Percentiles rank a stretch among this genome's conserved stretches.
Evolutionary conservation across 2,113 vertebrate genomes (phyloP).

Genomic region (Psephotus haematonotus): DNA sequence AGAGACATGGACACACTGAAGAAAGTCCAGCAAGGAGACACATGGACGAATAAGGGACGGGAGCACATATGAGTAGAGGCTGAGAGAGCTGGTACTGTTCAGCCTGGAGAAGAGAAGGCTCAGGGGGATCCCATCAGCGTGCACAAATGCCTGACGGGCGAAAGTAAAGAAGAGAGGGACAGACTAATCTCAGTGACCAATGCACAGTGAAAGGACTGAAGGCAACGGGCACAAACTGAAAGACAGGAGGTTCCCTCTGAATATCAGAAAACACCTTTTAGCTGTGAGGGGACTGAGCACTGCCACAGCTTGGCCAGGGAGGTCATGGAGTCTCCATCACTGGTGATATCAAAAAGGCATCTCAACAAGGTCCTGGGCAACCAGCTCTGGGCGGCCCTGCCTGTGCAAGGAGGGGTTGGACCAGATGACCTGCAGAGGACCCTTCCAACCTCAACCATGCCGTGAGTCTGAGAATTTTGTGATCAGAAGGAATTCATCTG

Average conservation of each 20-base stretch:
- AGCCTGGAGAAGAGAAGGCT: background rate
- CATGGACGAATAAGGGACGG: background rate
- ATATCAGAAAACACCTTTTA: background rate
- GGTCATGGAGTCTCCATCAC: background rate
- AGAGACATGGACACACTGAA: background rate
- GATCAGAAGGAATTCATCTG: background rate
- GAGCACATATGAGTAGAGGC: background rate
- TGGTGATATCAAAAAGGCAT: background rate
- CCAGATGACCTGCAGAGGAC: background rate
- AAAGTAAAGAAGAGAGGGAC: background rate
- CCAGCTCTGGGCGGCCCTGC: background rate
- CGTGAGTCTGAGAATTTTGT: background rate
- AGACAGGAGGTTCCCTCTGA: background rate
- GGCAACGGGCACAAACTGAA: background rate
- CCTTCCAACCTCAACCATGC: background rate
- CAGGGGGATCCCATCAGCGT: background rate
- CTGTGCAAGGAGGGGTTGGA: background rate
- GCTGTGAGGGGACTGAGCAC: background rate
- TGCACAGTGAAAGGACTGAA: background rate
- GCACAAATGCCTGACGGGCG: accelerated
- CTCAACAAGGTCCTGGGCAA: background rate
- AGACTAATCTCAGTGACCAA: background rate
- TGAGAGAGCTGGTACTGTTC: background rate
- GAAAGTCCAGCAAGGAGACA: background rate
- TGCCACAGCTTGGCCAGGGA: background rate